Base-by-base conservation (phyloP, 1,140 invertebrate species). In the Solenopsis fugax region DNA sequence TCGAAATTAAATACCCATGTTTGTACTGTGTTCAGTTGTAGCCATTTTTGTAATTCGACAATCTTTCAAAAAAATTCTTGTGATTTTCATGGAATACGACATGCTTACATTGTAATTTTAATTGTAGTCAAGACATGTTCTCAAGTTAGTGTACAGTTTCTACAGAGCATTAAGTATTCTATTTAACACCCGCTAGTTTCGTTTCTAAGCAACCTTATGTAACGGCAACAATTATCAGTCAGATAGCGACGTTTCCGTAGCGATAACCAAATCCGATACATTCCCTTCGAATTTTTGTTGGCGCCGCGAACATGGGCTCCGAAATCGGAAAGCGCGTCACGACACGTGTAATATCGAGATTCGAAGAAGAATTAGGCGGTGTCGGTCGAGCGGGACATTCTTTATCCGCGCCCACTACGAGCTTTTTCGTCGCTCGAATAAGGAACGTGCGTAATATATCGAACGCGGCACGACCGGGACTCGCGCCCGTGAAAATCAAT, bases 401-500 rank as follows among this genome's bases (percentile, higher is more conserved):
- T 69, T 86, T 41, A 87, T 69, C 86, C 54, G 21, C 50, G 67
- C 5, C 10, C 24, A 52, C 16, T 12, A 50, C 41, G 41, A 41
- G 87, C 72, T 71, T 67, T 80, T 86, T 87, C 88, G 50, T 72
- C 62, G 52, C 58, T 77, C 64, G 16, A 37, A 10, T 45, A 18
- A 56, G 41, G 45, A 52, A 29, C 9, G 58, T 41, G 62, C 48
- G 58, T 80, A 81, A 90, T 90, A 80, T 88, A 64, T 90, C 86
- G 86, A 90, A 90, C 86, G 88, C 41, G 52, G 54, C 37, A 16
- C 41, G 81, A n/a, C 21, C 54, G 73, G 73, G 85, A 77, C 81
- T 73, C 34, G 73, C 13, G 84, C 86, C 90, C 92, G 92, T 90
- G 91, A 92, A 93, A 92, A 93, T 90, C 92, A 94, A 95, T 95